Evolutionary conservation across 2,113 vertebrate genomes (phyloP).

Genomic region (Pandion haliaetus): DNA sequence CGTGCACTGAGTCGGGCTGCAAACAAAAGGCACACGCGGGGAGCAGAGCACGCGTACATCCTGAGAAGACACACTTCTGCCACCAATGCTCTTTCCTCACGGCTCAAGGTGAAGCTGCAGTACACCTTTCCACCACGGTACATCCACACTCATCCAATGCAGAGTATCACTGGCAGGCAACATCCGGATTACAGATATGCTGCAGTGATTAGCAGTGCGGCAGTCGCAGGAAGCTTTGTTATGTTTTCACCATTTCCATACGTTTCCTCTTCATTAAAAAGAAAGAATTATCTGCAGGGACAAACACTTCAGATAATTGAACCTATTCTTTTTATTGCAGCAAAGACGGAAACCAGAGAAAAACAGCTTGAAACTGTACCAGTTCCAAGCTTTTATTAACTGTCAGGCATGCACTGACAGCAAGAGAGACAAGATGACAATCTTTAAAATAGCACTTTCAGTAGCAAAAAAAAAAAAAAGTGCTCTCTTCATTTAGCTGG

Average conservation of each 20-base stretch:
- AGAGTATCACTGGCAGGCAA: background rate
- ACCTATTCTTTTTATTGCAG: background rate
- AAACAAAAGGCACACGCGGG: accelerated
- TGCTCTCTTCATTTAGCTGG: background rate
- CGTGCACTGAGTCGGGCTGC: background rate
- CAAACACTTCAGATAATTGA: background rate
- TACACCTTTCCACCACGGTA: background rate
- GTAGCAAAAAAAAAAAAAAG: background rate
- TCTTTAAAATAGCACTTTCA: background rate
- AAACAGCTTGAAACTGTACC: background rate
- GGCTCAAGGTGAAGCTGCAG: background rate
- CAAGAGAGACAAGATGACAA: background rate
- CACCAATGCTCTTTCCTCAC: background rate
- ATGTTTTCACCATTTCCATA: background rate
- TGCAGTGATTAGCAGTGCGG: background rate
- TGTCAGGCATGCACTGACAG: background rate
- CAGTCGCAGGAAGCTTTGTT: background rate
- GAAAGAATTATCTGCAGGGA: background rate
- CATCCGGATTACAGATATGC: too few relatives aligned
- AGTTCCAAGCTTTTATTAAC: background rate
- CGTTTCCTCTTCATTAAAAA: background rate
- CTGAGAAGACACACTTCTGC: background rate
- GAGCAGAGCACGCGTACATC: background rate
- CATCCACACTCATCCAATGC: background rate
- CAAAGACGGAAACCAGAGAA: background rate